A percentile compares a stretch with the other conserved stretches of the same genome.
Evolutionary conservation across 2,888 invertebrate species (phyloP).

Genomic region (Melanchra persicariae): DNA sequence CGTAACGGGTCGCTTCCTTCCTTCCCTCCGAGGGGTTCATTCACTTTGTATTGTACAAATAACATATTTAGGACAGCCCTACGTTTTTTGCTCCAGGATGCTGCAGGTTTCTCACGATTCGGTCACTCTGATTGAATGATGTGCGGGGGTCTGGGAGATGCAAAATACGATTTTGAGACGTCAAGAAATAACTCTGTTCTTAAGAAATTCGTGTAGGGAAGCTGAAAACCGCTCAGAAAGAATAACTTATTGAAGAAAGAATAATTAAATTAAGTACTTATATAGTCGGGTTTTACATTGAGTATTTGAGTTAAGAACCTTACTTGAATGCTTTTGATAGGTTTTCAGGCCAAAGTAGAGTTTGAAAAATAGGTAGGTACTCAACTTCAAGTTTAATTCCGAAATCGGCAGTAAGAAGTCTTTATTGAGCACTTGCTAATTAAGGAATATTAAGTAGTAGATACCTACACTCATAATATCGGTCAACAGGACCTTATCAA

Average conservation of each 20-base stretch:
- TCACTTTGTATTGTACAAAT: conserved; percentile 46
- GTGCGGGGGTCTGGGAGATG: neutral
- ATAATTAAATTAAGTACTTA: too few species aligned
- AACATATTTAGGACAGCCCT: conserved; percentile 39
- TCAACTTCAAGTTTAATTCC: too few species aligned
- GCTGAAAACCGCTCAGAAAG: neutral
- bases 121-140: conserved; percentile 10
- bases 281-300: too few species aligned
- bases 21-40: conserved; percentile 51
- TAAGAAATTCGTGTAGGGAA: neutral
- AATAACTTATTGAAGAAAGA: neutral
- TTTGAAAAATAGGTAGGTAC: too few species aligned
- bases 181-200: neutral
- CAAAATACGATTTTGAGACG: neutral
- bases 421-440: too few species aligned
- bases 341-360: too few species aligned
- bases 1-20: conserved; percentile 74
- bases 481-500: too few species aligned
- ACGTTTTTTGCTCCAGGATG: conserved; percentile 44
- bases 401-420: too few species aligned
- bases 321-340: too few species aligned
- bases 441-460: too few species aligned
- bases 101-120: conserved; percentile 47
- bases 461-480: too few species aligned
- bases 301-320: too few species aligned